Evolutionary conservation across 2,113 vertebrate species (phyloP).

Genomic region (Apus apus): DNA sequence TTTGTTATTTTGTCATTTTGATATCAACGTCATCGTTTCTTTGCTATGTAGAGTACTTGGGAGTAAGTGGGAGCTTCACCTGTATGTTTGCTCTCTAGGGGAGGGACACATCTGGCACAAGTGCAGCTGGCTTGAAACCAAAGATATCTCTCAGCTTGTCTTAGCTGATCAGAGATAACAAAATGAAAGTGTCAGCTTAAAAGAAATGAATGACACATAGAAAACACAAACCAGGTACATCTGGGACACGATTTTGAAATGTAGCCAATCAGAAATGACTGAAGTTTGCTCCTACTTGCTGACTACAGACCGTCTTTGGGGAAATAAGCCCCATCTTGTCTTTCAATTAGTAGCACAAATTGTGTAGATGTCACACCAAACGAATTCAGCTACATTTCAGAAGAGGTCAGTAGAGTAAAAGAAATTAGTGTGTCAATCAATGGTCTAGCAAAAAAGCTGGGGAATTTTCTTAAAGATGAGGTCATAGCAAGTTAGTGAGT

Average conservation of each 20-base stretch:
- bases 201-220: slow-evolving; percentile 2
- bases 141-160: slow-evolving; percentile 25
- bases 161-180: slow-evolving; percentile 31
- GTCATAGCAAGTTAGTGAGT: background rate
- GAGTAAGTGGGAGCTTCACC: background rate
- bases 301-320: background rate
- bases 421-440: background rate
- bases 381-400: slow-evolving; percentile 37
- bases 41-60: background rate
- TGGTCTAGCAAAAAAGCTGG: background rate
- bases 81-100: background rate
- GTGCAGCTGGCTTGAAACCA: background rate
- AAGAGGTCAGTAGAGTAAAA: slow-evolving; percentile 61
- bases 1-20: background rate
- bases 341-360: slow-evolving; percentile 48
- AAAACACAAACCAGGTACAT: slow-evolving; percentile 19
- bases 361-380: background rate
- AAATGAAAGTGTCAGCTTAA: slow-evolving; percentile 45
- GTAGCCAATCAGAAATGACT: slow-evolving; percentile 5
- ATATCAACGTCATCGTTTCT: background rate
- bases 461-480: background rate
- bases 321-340: slow-evolving; percentile 39
- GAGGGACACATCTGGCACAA: background rate
- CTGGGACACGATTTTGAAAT: slow-evolving; percentile 25
- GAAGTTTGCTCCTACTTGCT: slow-evolving; percentile 12